phyloP scores from a whole-genome alignment of 1,140 invertebrate species.

The Lepidurus packardi region DNA sequence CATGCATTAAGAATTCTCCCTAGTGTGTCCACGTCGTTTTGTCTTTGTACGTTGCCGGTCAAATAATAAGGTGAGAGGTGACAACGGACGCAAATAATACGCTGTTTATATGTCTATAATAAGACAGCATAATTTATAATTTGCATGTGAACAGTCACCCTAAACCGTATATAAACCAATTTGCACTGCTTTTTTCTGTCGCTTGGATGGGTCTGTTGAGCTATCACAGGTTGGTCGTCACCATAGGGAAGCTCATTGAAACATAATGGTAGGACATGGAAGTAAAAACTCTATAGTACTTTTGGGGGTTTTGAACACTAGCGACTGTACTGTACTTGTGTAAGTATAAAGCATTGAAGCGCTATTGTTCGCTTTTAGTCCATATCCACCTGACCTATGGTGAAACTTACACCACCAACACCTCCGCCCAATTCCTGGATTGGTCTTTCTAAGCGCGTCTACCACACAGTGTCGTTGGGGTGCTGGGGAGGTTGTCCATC shows the following conservation, averaged over 20 bases:
- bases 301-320: neutral
- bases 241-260: slow-evolving; percentile 4
- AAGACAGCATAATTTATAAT: neutral
- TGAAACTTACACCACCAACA: slow-evolving; percentile 4
- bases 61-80: too few relatives aligned
- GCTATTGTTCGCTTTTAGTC: neutral
- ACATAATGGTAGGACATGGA: slow-evolving; percentile 7
- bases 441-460: too few relatives aligned
- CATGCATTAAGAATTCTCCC: too few relatives aligned
- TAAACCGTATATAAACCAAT: neutral
- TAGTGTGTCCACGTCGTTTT: too few relatives aligned
- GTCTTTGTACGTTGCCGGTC: too few relatives aligned
- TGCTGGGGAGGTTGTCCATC: too few relatives aligned
- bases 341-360: neutral
- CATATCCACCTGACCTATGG: neutral
- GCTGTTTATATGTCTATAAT: too few relatives aligned
- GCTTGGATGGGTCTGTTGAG: neutral
- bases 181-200: slow-evolving; percentile 11
- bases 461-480: too few relatives aligned
- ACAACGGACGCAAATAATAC: too few relatives aligned
- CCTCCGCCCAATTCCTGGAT: neutral
- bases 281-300: neutral
- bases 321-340: neutral
- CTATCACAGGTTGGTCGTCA: slow-evolving; percentile 15
- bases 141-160: neutral